A percentile compares a stretch with the other conserved stretches of the same genome.
phyloP scores from a whole-genome alignment of 2,888 invertebrate genomes.

The Ochropleura plecta region DNA sequence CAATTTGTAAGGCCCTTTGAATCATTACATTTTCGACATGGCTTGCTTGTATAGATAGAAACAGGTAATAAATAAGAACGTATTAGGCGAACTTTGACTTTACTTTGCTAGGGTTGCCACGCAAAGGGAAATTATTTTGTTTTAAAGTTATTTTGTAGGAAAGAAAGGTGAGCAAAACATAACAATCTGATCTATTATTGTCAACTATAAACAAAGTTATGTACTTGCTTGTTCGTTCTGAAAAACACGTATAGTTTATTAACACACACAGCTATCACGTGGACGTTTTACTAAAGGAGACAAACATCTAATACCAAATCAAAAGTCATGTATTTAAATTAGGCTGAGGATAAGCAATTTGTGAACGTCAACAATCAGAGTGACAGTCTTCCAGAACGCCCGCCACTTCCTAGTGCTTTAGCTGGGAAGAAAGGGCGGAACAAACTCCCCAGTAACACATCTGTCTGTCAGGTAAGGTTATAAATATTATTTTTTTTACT shows the following conservation, averaged over 20 bases:
- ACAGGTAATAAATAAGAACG: conserved; percentile 64
- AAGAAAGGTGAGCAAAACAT: neutral
- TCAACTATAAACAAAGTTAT: neutral
- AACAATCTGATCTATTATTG: neutral
- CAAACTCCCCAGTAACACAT: too few relatives aligned
- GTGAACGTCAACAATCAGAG: too few relatives aligned
- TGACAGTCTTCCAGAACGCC: too few relatives aligned
- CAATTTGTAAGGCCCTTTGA: conserved; percentile 61
- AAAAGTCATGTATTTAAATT: neutral
- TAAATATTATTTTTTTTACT: too few relatives aligned
- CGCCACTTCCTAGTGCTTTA: too few relatives aligned
- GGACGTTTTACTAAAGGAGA: neutral
- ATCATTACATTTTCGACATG: conserved; percentile 61
- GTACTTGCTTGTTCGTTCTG: neutral
- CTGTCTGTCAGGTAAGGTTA: too few relatives aligned
- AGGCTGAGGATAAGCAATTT: too few relatives aligned
- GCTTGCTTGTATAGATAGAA: conserved; percentile 57
- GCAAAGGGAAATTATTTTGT: neutral
- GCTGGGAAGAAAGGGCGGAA: too few relatives aligned
- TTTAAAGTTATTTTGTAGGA: too few relatives aligned
- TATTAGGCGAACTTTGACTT: conserved; percentile 61
- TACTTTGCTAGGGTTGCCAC: conserved; percentile 37
- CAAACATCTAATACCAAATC: neutral
- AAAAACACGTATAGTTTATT: neutral
- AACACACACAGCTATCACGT: neutral